Evolutionary conservation across 2,113 vertebrate species (phyloP).

Genomic region (Melozone crissalis): DNA sequence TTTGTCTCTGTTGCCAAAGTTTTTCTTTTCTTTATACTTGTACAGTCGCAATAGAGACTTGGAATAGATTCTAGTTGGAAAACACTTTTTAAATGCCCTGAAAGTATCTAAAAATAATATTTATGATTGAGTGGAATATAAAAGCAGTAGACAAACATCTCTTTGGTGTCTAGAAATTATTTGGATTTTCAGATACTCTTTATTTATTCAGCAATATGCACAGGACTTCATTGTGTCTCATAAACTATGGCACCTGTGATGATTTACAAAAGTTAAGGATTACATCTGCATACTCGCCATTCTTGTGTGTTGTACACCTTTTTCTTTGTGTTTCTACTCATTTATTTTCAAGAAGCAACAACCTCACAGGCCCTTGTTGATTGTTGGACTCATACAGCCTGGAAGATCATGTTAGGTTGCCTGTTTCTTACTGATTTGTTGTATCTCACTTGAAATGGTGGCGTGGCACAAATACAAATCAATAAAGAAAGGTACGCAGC

Average conservation of each 20-base stretch:
- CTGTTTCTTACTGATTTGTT: background rate
- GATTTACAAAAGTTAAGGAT: background rate
- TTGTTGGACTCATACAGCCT: background rate
- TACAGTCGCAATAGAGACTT: background rate
- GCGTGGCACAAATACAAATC: background rate
- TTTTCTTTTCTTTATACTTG: background rate
- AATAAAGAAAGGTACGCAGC: background rate
- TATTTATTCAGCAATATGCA: background rate
- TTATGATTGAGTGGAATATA: background rate
- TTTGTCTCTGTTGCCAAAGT: background rate
- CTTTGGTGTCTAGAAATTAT: background rate
- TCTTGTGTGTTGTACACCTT: background rate
- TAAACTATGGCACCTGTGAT: background rate
- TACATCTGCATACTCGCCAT: background rate
- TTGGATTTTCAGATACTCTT: background rate
- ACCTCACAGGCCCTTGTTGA: background rate
- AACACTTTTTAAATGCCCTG: background rate
- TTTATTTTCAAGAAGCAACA: background rate
- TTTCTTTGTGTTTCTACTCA: background rate
- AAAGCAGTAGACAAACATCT: background rate
- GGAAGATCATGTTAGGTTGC: background rate
- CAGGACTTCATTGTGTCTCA: background rate
- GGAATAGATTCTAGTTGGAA: constrained; percentile 9
- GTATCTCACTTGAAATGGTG: background rate
- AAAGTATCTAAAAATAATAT: background rate